Percentiles rank a stretch among this genome's conserved stretches.
Evolutionary conservation across 1,140 invertebrate genomes (phyloP).

Genomic region (Cyclargus thomasi): DNA sequence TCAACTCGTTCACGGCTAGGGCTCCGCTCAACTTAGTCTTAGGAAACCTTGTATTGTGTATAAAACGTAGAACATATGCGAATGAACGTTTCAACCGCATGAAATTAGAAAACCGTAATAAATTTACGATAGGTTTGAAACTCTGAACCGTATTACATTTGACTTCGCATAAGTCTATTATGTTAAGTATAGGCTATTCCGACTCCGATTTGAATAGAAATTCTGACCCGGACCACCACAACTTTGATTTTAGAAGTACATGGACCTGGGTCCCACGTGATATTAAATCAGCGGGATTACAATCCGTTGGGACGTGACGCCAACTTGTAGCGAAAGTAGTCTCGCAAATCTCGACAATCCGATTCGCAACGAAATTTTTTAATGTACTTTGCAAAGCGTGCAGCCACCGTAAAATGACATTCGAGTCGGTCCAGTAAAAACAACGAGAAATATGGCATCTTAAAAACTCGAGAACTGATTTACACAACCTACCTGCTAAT

Average conservation of each 20-base stretch:
- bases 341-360: conserved; percentile 46
- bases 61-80: conserved; percentile 27
- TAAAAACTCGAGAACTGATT: conserved; percentile 12
- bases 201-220: no score
- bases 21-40: conserved; percentile 21
- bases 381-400: conserved; percentile 30
- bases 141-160: neutral
- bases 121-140: conserved; percentile 10
- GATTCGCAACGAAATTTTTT: conserved; percentile 57
- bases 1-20: conserved; percentile 24
- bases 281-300: no score
- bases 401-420: conserved; percentile 53
- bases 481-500: conserved; percentile 20
- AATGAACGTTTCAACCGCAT: conserved; percentile 24
- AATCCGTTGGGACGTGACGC: conserved; percentile 37
- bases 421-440: conserved; percentile 47
- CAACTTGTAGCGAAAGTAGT: conserved; percentile 28
- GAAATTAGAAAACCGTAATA: conserved; percentile 27
- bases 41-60: conserved; percentile 26
- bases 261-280: no score
- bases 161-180: conserved; percentile 40
- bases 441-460: conserved; percentile 12
- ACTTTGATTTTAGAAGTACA: no score
- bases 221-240: no score
- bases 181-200: no score